phyloP scores from a whole-genome alignment of 2,797 vertebrate species.

The Acanthiza pusilla region DNA sequence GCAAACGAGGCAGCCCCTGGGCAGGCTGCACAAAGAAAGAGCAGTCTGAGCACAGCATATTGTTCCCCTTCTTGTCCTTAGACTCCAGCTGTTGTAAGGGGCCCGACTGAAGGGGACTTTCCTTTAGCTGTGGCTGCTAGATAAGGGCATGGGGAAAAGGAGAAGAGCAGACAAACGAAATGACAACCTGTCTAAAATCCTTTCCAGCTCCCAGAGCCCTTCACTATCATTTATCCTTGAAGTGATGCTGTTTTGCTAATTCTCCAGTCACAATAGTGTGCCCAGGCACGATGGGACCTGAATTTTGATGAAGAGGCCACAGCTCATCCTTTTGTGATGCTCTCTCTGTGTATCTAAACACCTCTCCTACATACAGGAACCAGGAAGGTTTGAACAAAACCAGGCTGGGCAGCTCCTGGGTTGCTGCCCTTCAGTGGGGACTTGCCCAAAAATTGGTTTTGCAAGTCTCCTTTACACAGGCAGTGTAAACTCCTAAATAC shows the following conservation, averaged over 20 bases:
- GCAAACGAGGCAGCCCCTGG: neutral
- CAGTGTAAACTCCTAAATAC: neutral
- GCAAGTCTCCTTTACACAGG: neutral
- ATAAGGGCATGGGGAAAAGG: neutral
- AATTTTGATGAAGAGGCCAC: neutral
- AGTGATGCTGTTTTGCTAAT: neutral
- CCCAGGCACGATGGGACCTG: neutral
- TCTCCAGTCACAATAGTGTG: neutral
- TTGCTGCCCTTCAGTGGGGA: neutral
- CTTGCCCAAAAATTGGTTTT: neutral
- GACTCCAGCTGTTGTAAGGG: neutral
- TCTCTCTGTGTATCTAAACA: neutral
- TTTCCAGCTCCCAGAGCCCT: neutral
- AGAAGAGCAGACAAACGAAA: neutral
- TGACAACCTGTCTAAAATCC: neutral
- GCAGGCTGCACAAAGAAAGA: neutral
- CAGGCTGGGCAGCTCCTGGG: neutral
- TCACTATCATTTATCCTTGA: neutral
- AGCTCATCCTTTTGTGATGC: neutral
- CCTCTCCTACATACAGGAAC: neutral
- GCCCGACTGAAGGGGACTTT: neutral
- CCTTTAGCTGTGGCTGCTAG: neutral
- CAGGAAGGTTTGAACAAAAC: neutral
- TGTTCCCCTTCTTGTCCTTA: neutral
- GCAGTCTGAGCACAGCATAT: fast-evolving